These are phyloP conservation scores for Sinopyrophorus schimmeli DNA, from an alignment of 2,888 invertebrate genomes.

Conservation along the genomic window DNA sequence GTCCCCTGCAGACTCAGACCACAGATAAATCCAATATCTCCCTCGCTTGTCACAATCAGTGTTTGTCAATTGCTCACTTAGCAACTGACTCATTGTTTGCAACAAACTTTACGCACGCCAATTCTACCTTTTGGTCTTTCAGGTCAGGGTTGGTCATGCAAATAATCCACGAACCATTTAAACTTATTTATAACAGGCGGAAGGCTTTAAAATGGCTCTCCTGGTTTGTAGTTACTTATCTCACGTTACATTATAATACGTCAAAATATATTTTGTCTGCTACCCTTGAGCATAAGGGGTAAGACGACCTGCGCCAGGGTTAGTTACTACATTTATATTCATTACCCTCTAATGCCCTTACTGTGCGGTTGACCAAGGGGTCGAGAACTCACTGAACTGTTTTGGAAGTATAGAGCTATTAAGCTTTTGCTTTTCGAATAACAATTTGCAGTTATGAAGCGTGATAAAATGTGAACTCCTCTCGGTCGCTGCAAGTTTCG, in stretches of 20 bases:
- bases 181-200: constrained; percentile 7
- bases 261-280: constrained; percentile 21
- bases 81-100: constrained; percentile 49
- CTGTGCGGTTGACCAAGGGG: constrained; percentile 51
- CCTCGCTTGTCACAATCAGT: constrained; percentile 54
- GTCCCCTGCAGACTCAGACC: constrained; percentile 49
- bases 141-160: constrained; percentile 9
- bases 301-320: constrained; percentile 27
- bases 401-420: constrained; percentile 34
- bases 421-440: constrained; percentile 29
- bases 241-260: constrained; percentile 20
- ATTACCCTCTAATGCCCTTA: constrained; percentile 49
- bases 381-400: constrained; percentile 38
- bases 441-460: constrained; percentile 18
- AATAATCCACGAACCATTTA: constrained; percentile 5
- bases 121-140: constrained; percentile 2
- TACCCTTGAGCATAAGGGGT: constrained; percentile 22
- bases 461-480: too few relatives aligned
- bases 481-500: too few relatives aligned
- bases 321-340: constrained; percentile 51
- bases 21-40: constrained; percentile 53
- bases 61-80: constrained; percentile 54
- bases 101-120: constrained; percentile 17
- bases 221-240: not conserved
- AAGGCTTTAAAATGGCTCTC: constrained; percentile 1